Evolutionary conservation across 2,797 vertebrate species (phyloP).

Genomic region (Gymnothorax reevesii): DNA sequence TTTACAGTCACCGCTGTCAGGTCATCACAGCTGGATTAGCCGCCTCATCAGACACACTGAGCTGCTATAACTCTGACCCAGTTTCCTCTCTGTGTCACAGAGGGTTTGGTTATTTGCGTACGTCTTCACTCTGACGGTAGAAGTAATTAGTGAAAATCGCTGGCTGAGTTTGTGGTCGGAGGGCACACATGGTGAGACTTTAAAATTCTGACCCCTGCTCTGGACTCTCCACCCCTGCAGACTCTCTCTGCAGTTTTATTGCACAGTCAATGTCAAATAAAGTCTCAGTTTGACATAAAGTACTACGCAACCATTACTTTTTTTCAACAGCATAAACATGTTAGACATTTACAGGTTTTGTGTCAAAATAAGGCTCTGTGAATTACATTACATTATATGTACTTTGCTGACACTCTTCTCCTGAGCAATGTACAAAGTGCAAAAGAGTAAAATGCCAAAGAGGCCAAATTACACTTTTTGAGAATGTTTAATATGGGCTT

Average conservation of each 20-base stretch:
- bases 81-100: conserved; percentile 49
- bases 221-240: neutral
- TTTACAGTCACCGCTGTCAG: neutral
- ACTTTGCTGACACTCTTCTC: too few species aligned
- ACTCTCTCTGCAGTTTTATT: neutral
- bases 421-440: too few species aligned
- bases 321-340: too few species aligned
- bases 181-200: too few species aligned
- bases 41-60: conserved; percentile 16
- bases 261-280: neutral
- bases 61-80: conserved; percentile 63
- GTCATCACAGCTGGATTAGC: conserved; percentile 7
- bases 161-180: too few species aligned
- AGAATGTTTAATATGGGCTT: neutral
- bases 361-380: neutral
- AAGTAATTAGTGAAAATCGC: too few species aligned
- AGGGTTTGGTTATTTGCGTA: neutral
- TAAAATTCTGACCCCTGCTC: too few species aligned
- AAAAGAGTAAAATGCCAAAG: neutral
- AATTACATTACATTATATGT: too few species aligned
- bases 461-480: neutral
- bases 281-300: neutral
- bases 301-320: too few species aligned
- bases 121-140: too few species aligned
- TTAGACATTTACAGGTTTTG: neutral